phyloP scores from a whole-genome alignment of 2,797 vertebrate species.

The Echeneis naucrates region DNA sequence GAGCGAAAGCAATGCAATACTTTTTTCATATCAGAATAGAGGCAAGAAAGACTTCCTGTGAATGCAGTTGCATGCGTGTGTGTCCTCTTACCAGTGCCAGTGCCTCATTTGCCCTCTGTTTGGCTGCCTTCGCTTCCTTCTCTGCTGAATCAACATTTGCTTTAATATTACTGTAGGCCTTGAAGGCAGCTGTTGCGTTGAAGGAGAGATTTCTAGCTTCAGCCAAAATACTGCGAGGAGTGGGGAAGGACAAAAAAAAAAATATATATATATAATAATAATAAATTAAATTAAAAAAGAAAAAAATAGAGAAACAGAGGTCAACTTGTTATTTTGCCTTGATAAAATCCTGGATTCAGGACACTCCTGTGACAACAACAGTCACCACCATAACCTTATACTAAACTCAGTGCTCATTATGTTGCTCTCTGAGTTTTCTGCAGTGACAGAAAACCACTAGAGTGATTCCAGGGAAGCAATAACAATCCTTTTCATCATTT shows the following conservation, averaged over 20 bases:
- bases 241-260: neutral
- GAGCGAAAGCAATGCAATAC: neutral
- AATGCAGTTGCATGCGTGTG: neutral
- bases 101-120: constrained; percentile 88
- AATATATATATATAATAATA: too few species aligned
- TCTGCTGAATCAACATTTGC: constrained; percentile 91
- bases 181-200: constrained; percentile 97
- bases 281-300: too few species aligned
- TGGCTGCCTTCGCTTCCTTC: constrained; percentile 90
- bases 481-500: neutral
- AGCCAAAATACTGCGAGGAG: constrained; percentile 89
- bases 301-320: neutral
- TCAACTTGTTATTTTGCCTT: constrained; percentile 1
- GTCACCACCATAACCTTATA: neutral
- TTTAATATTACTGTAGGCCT: constrained; percentile 96
- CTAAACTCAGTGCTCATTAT: neutral
- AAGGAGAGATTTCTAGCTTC: constrained; percentile 97
- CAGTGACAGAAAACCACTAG: neutral
- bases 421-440: neutral
- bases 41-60: neutral
- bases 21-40: neutral
- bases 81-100: constrained; percentile 87
- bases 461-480: neutral
- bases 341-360: neutral
- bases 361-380: neutral